These are phyloP conservation scores for Agelas oroides DNA, from an alignment of 37 sponge, comb jelly and placozoan species.

Conservation along the genomic window DNA sequence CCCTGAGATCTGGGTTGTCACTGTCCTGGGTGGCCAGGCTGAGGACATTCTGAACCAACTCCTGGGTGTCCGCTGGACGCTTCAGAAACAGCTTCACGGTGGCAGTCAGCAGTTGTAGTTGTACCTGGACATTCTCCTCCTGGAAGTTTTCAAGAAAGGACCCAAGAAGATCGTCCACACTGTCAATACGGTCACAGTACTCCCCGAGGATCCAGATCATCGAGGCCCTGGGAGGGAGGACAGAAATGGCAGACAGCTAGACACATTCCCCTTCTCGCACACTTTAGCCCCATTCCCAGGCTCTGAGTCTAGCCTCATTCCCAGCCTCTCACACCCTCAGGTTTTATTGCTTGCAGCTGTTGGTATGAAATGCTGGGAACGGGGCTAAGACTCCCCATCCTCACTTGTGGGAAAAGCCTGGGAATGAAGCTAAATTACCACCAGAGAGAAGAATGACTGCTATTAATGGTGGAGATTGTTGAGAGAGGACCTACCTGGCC, in stretches of 20 bases:
- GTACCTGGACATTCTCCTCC: constrained; percentile 95
- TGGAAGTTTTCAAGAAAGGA: constrained; percentile 93
- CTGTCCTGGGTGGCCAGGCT: constrained; percentile 99
- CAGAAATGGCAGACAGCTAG: not conserved
- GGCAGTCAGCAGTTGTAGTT: constrained; percentile 96
- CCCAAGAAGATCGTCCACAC: constrained; percentile 88
- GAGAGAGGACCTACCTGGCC: constrained; percentile 67
- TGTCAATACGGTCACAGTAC: constrained; percentile 98
- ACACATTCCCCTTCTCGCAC: no score
- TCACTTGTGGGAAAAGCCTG: no score
- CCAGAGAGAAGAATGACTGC: no score
- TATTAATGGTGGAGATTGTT: no score
- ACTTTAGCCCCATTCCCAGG: no score
- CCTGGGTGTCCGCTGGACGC: constrained; percentile 91
- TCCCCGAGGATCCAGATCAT: constrained; percentile 99
- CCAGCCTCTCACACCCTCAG: no score
- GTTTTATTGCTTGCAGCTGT: no score
- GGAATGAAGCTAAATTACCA: no score
- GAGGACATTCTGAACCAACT: constrained; percentile 95
- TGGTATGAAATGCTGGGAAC: no score
- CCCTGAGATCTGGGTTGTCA: constrained; percentile 97
- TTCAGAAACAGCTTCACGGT: constrained; percentile 98
- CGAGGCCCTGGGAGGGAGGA: constrained; percentile 75
- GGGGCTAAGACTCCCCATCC: no score
- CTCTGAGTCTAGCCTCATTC: no score